Percentiles rank a stretch among this genome's conserved stretches.
Evolutionary conservation across 2,888 invertebrate genomes (phyloP).

Genomic region (Liodrosophila aerea): DNA sequence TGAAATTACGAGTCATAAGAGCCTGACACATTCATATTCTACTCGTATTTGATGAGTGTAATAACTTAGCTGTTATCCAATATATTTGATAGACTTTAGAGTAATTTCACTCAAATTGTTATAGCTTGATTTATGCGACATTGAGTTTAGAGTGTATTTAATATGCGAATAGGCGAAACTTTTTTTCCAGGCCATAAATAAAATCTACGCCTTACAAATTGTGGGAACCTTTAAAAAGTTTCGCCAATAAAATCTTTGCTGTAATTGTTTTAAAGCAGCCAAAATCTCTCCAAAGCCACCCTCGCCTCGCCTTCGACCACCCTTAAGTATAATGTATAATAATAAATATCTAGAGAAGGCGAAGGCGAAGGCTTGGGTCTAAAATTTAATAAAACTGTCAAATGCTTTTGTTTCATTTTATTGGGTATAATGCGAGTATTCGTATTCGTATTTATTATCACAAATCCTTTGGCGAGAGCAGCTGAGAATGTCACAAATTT

Average conservation of each 20-base stretch:
- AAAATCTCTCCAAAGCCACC: background rate
- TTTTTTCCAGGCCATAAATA: no score
- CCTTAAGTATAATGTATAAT: background rate
- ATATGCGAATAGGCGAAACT: no score
- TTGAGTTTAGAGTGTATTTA: no score
- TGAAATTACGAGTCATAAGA: slow-evolving; percentile 30
- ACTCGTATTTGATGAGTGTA: slow-evolving; percentile 27
- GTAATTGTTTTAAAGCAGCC: slow-evolving; percentile 41
- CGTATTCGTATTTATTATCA: slow-evolving; percentile 48
- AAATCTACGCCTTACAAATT: no score
- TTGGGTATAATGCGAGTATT: slow-evolving; percentile 32
- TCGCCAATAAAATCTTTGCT: slow-evolving; percentile 23
- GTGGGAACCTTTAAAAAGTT: no score
- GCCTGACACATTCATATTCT: slow-evolving; percentile 30
- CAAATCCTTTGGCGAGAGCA: slow-evolving; percentile 26
- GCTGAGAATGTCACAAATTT: slow-evolving; percentile 45
- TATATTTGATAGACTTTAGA: slow-evolving; percentile 5
- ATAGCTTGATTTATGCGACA: no score
- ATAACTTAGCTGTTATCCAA: slow-evolving; percentile 26
- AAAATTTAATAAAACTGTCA: slow-evolving; percentile 68
- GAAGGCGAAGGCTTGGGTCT: background rate
- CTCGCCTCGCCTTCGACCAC: background rate
- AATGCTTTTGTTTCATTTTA: slow-evolving; percentile 49
- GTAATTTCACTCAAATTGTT: no score
- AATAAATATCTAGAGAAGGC: slow-evolving; percentile 18